phyloP scores from a whole-genome alignment of 2,888 invertebrate species.

The Meghimatium bilineatum region DNA sequence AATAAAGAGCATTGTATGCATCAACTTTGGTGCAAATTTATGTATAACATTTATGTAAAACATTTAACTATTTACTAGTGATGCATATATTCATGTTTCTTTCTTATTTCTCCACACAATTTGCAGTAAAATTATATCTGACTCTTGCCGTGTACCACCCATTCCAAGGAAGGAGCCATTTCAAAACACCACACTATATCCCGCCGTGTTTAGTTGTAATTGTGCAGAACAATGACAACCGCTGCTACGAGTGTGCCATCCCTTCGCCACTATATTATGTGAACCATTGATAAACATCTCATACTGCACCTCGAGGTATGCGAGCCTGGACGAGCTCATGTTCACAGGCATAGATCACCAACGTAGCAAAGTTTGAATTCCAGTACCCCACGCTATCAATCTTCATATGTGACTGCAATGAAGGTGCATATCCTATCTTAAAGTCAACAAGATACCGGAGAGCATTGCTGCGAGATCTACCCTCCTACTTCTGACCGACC shows the following conservation, averaged over 20 bases:
- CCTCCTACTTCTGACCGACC: too few species aligned
- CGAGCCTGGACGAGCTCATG: background rate
- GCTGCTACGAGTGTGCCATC: background rate
- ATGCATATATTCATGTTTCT: too few species aligned
- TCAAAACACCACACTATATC: too few species aligned
- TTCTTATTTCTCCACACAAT: too few species aligned
- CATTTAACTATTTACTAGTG: too few species aligned
- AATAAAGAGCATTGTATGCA: too few species aligned
- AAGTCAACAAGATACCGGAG: background rate
- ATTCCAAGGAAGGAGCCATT: too few species aligned
- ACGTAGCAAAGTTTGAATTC: background rate
- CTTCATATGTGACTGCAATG: background rate
- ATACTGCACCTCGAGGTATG: background rate
- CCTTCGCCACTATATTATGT: background rate
- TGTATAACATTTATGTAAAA: too few species aligned
- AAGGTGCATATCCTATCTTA: background rate
- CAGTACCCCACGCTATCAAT: background rate
- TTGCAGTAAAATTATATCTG: too few species aligned
- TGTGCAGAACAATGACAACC: background rate
- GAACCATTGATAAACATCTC: background rate
- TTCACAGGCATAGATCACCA: background rate
- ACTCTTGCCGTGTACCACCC: too few species aligned
- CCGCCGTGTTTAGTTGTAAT: too few species aligned
- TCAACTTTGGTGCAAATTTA: too few species aligned
- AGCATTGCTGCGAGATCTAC: background rate